These are phyloP conservation scores for Napeogenes sylphis DNA, from an alignment of 2,888 invertebrate species.

Conservation along the genomic window DNA sequence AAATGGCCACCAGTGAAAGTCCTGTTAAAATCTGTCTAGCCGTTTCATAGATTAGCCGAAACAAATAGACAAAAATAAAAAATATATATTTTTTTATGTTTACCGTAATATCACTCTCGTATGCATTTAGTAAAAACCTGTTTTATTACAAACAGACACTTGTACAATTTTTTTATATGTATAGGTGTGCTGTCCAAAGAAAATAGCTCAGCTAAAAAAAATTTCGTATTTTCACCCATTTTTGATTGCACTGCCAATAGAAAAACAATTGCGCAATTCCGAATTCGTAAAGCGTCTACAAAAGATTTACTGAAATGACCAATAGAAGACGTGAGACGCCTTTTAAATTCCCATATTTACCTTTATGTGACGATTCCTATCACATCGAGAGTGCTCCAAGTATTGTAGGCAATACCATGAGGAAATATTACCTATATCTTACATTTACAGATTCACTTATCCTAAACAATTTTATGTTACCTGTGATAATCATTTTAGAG, in stretches of 20 bases:
- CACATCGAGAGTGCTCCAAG: conserved; percentile 10
- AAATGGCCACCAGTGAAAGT: too few relatives aligned
- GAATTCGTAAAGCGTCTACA: conserved; percentile 64
- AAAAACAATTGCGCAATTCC: conserved; percentile 40
- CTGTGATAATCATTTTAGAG: too few relatives aligned
- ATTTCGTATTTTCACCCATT: not conserved
- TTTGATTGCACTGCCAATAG: conserved; percentile 7
- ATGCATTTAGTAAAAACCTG: too few relatives aligned
- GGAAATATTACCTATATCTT: not conserved
- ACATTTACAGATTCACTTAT: too few relatives aligned
- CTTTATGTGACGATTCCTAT: conserved; percentile 33
- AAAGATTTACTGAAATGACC: conserved; percentile 75
- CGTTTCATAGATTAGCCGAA: too few relatives aligned
- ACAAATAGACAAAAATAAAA: too few relatives aligned
- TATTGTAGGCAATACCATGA: conserved; percentile 4
- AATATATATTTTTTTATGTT: too few relatives aligned
- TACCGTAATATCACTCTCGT: too few relatives aligned
- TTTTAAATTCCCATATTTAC: conserved; percentile 55
- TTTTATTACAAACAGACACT: too few relatives aligned
- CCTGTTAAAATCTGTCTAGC: too few relatives aligned
- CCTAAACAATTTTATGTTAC: too few relatives aligned
- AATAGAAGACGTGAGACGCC: conserved; percentile 66
- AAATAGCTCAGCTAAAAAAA: not conserved
- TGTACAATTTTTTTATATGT: too few relatives aligned
- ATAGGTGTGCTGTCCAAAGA: not conserved